phyloP scores from a whole-genome alignment of 2,113 vertebrate genomes.

The rat (Rattus norvegicus) region GRCr8 NC_086027.1:119918001-119918500 shows the following conservation, averaged over 20 bases:
- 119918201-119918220: neutral
- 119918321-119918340: neutral
- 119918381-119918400: neutral
- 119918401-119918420: neutral
- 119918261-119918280: neutral
- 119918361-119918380: neutral
- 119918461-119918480: neutral
- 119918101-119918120: neutral
- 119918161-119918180: neutral
- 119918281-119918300: neutral
- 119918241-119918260: neutral
- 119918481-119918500: neutral
- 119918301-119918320: neutral
- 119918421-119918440: neutral
- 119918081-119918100: neutral
- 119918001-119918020: slow-evolving; percentile 12
- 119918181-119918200: neutral
- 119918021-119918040: slow-evolving; percentile 47
- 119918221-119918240: neutral
- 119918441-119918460: neutral
- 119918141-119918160: neutral
- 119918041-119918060: slow-evolving; percentile 50
- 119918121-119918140: neutral
- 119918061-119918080: slow-evolving; percentile 1
- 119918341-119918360: neutral